Evolutionary conservation across 2,888 invertebrate genomes (phyloP).

Genomic region (Dryobota labecula): DNA sequence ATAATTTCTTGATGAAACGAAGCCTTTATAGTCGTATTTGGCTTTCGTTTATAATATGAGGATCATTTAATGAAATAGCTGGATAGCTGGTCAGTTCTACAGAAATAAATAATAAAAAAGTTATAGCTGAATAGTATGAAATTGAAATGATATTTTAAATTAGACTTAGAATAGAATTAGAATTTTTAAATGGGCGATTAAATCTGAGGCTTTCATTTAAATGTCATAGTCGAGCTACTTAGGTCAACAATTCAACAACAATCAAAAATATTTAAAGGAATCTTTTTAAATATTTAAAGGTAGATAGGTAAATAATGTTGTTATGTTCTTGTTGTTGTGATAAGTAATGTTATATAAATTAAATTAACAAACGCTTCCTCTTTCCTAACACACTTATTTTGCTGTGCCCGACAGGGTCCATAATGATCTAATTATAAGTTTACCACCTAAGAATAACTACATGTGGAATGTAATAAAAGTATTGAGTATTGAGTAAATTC

Average conservation of each 20-base stretch:
- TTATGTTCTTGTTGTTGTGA: no score
- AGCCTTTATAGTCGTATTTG: no score
- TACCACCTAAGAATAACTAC: no score
- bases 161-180: background rate
- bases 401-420: no score
- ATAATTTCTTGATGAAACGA: background rate
- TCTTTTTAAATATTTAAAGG: background rate
- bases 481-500: no score
- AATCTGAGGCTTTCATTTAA: background rate
- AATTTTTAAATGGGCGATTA: background rate
- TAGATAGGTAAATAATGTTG: no score
- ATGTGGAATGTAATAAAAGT: no score
- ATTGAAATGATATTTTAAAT: background rate
- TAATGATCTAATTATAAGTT: no score
- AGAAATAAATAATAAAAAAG: background rate
- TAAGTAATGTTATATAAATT: no score
- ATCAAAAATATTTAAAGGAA: background rate
- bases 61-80: background rate
- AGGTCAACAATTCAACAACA: no score
- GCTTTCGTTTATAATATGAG: background rate
- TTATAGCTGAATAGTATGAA: background rate
- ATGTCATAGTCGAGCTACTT: background rate
- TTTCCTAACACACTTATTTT: no score
- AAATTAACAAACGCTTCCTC: no score
- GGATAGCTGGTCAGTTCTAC: background rate